Percentiles rank a stretch among this genome's conserved stretches.
These are phyloP conservation scores for Phataginus tricuspis DNA, from an alignment of 2,797 vertebrate species.

Conservation along the genomic window DNA sequence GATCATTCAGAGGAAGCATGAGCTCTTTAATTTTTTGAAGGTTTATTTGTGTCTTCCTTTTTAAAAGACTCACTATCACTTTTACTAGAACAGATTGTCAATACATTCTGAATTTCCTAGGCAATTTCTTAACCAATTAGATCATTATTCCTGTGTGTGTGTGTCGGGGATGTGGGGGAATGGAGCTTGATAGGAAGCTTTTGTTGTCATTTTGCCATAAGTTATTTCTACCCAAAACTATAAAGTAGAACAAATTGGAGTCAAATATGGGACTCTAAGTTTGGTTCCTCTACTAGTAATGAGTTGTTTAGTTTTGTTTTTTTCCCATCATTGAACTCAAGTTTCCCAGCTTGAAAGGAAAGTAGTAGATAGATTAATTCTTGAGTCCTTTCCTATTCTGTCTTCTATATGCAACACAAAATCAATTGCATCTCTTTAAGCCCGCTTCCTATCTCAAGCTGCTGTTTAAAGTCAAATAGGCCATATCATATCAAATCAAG, in stretches of 20 bases:
- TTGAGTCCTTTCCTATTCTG: neutral
- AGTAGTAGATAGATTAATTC: neutral
- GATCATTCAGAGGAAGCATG: neutral
- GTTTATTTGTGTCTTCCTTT: neutral
- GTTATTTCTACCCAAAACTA: neutral
- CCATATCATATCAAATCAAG: neutral
- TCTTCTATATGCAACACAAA: neutral
- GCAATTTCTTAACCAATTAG: neutral
- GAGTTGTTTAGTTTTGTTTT: neutral
- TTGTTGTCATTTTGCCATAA: neutral
- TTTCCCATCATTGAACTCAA: neutral
- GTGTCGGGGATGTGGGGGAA: neutral
- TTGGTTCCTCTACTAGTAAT: neutral
- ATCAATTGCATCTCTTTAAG: neutral
- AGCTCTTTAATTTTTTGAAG: neutral
- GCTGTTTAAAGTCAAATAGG: neutral
- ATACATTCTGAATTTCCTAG: slow-evolving; percentile 3
- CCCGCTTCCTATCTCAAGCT: neutral
- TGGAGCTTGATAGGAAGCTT: neutral
- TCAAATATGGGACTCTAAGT: neutral
- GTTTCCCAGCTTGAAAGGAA: neutral
- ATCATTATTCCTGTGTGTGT: neutral
- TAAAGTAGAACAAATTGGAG: neutral
- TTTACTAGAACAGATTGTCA: neutral
- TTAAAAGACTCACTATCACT: neutral